Base-by-base conservation (phyloP, 2,888 invertebrate species). In the Alcis repandata region DNA sequence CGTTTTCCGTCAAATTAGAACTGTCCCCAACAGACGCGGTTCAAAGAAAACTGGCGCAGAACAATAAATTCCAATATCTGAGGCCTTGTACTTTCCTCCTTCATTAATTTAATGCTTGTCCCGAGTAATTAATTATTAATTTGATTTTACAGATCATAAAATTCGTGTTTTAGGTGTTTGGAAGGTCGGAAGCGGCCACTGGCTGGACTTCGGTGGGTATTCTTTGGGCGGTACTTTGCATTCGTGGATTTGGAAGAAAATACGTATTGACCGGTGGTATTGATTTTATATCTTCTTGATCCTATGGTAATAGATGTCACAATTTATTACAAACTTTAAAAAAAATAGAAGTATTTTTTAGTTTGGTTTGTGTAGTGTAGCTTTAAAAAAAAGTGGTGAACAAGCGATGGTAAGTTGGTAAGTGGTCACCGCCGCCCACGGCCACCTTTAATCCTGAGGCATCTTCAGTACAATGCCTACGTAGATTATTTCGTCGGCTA, bases 71-170 rank as follows among this genome's bases (percentile, higher is more conserved):
- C 67, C 57, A 69, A 67, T 69, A 74, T 69, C 66, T 58, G 40
- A 33, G 59, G 53, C 57, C 67, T 67, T 67, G 49, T 49, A 45
- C 59, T 53, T 59, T 54, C 60, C 62, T 63, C 69, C 63, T 73
- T 70, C 69, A 72, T 73, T 74, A 72, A 74, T 73, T 71, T 72
- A 73, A 72, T 63, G 69, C 69, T 71, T 64, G 69, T 68, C 69
- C 65, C 59, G 52, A 66, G 65, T 73, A 72, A 75, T 75, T 74
- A 74, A 75, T 74, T 75, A 73, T 70, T 73, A 73, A 73, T 71
- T 76, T 73, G 70, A 74, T 75, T 71, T 73, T 49, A 58, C 71
- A 69, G 66, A 73, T 75, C 72, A 70, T 74, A 69, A 71, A 68
- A 57, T 45, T 46, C 36, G 46, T 66, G 64, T 68, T 71, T 69